Percentiles rank a stretch among this genome's conserved stretches.
Conservation (phyloP, 2,888 invertebrate species). For the Pristionchus fissidentatus region DNA sequence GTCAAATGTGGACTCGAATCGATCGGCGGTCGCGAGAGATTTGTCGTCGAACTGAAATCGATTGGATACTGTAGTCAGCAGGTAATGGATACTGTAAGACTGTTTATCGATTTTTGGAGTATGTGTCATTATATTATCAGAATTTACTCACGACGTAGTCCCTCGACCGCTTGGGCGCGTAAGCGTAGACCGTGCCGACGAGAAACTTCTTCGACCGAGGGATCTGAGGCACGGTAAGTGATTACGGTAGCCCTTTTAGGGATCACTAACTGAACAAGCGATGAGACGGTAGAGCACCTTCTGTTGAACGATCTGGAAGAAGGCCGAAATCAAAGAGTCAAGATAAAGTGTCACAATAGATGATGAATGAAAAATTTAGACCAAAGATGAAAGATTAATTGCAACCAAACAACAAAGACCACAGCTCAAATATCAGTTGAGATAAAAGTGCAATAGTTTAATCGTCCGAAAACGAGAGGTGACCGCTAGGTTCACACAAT, state of each 20-base stretch:
- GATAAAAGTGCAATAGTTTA: too few relatives aligned
- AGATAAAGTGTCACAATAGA: too few relatives aligned
- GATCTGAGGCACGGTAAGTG: neutral
- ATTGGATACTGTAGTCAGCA: too few relatives aligned
- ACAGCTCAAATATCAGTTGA: neutral
- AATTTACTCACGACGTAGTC: neutral
- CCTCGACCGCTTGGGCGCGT: neutral
- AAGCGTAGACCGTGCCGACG: slow-evolving; percentile 25
- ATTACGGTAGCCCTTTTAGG: neutral
- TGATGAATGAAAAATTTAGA: too few relatives aligned
- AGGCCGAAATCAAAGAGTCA: too few relatives aligned
- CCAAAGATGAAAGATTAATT: neutral
- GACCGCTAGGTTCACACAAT: too few relatives aligned
- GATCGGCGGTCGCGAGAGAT: neutral
- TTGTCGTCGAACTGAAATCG: slow-evolving; percentile 14
- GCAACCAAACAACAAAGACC: too few relatives aligned
- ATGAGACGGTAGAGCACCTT: slow-evolving; percentile 21
- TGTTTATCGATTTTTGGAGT: neutral
- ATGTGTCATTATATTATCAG: too few relatives aligned
- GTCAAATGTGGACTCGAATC: neutral
- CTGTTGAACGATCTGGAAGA: slow-evolving; percentile 8
- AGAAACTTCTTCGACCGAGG: neutral
- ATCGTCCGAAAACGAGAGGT: too few relatives aligned
- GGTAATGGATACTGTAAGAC: too few relatives aligned
- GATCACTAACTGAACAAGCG: neutral